Evolutionary conservation across 2,797 vertebrate species (phyloP), one percentile per base, ranked within the genome.

Genomic region (Bryconaethiops microstoma): DNA sequence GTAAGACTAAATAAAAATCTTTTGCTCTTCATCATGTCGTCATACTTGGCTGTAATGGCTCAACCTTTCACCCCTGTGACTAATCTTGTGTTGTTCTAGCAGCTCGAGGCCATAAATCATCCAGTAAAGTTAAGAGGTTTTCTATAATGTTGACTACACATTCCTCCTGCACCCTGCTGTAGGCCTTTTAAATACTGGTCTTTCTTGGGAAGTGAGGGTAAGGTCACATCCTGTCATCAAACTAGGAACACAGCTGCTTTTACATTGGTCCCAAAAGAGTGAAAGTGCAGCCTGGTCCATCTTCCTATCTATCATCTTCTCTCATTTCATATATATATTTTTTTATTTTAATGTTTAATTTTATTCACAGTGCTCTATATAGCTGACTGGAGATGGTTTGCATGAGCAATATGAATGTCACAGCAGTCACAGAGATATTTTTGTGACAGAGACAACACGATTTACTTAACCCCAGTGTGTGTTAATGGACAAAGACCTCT

Each of bases 31-130:
- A 75, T 86, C 86, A 92, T 93, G 90, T 68, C 88, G 90, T 93
- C 92, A 93, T 92, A 85, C 82, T 80, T 92, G 94, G 91, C 92
- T 94, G 93, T 92, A 92, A 92, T 87, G 89, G 86, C 88, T 90
- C 92, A 91, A 91, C 92, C 92, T 91, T 91, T 92, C 87, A 93
- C 88, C 92, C 91, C 88, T 85, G 86, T 92, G 92, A 93, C 92
- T 93, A 94, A 94, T 93, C 90, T 91, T 88, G 85, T 88, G 90
- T 93, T 93, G 89, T 88, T 87, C 88, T 88, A 86, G 87, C 86
- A 90, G 85, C 88, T 88, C 83, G 82, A 85, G 86, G 88, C 89
- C 80, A 91, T 94, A 93, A 94, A 93, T 93, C 91, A 93, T 21
- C n/a, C 70, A 78, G 85, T 83, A 84, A 78, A 89, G 35, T 91